phyloP scores from a whole-genome alignment of 2,113 vertebrate genomes.

The Seriola dumerili region DNA sequence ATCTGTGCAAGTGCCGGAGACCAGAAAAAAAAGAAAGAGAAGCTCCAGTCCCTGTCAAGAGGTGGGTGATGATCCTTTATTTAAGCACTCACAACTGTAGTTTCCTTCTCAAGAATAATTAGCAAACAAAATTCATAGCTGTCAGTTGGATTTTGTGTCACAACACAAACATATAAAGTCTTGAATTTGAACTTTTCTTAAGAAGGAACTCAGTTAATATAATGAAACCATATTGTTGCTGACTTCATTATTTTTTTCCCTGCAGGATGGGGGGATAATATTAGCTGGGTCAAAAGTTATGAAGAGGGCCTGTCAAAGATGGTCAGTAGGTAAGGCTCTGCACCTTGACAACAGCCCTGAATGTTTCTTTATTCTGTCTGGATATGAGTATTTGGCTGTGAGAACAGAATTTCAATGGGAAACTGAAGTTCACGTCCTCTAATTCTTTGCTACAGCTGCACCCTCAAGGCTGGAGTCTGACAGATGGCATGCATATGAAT shows the following conservation, averaged over 20 bases:
- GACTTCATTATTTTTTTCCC: slow-evolving; percentile 12
- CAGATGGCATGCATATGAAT: slow-evolving; percentile 5
- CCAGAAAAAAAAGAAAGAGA: slow-evolving; percentile 42
- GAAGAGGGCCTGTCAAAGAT: slow-evolving; percentile 87
- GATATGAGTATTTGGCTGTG: neutral
- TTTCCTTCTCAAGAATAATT: neutral
- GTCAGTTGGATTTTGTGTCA: neutral
- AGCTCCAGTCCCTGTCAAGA: slow-evolving; percentile 56
- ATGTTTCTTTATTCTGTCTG: neutral
- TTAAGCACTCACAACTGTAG: neutral
- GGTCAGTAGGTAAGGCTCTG: slow-evolving; percentile 80
- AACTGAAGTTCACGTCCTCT: neutral
- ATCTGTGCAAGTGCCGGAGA: slow-evolving; percentile 50
- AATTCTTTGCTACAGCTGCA: neutral
- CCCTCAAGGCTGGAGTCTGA: neutral
- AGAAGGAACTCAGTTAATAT: neutral
- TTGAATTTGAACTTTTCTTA: neutral
- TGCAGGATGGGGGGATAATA: slow-evolving; percentile 89
- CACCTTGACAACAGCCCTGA: neutral
- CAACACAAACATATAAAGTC: neutral
- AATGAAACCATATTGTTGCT: neutral
- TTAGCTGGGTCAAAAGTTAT: slow-evolving; percentile 89
- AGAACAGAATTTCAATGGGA: slow-evolving; percentile 2
- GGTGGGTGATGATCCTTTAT: slow-evolving; percentile 57
- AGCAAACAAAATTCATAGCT: neutral